Evolutionary conservation across 2,797 vertebrate species (phyloP), one percentile per base, ranked within the genome.

Genomic region (Gymnoscopelus braueri): DNA sequence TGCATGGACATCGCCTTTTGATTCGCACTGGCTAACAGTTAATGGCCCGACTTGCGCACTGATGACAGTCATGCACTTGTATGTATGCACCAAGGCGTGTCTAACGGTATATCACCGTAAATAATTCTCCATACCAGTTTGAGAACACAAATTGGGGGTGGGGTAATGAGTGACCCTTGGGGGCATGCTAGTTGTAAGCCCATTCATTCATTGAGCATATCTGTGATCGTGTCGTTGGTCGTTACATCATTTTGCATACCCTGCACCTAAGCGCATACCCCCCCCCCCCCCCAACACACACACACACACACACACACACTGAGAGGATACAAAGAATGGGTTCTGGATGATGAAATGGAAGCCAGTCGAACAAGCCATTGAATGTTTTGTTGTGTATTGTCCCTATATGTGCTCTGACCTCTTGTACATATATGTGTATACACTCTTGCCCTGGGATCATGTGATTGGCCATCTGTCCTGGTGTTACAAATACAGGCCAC

Each of bases 381-480:
- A 88, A 85, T 89, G 87, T 85, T 90, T 92, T 87, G 90, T 90
- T 79, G 54, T 79, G 60, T 67, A 81, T 91, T 92, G 87, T 92
- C 79, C 70, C 56, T 15, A 63, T 69, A 44, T 71, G 39, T 67
- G 77, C 81, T 57, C 67, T 86, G 85, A 82, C 81, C 89, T 69
- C 81, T 74, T 81, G 72, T 66, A 75, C 80, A 67, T 77, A 69
- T 64, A 69, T 62, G 65, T 69, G 58, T 79, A 78, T 68, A 84
- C 69, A 69, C 70, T 52, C 78, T 52, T 87, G 82, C 79, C 77
- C 83, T 56, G 67, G 66, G 86, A 85, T 92, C 93, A 91, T 84
- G 87, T 91, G 92, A 92, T 81, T 66, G 55, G 80, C 93, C 90
- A 90, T 93, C 92, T 93, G 92, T 84, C 87, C 78, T 74, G 72